A percentile compares a stretch with the other conserved stretches of the same genome.
These are phyloP conservation scores for Lagria hirta DNA, from an alignment of 2,888 invertebrate genomes.

Conservation along the genomic window DNA sequence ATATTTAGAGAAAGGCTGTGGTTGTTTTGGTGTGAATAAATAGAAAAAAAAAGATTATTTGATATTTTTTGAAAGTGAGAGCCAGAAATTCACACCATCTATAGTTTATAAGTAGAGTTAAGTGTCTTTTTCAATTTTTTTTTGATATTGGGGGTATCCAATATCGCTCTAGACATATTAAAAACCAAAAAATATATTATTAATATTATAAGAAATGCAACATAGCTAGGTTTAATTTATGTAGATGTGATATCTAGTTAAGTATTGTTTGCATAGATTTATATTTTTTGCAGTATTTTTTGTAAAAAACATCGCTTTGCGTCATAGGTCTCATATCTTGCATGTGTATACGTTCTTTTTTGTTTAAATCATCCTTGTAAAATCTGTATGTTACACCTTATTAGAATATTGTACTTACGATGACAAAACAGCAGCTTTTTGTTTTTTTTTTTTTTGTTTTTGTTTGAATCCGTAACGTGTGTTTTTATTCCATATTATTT, in stretches of 20 bases:
- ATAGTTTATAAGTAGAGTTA: constrained; percentile 13
- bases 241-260: constrained; percentile 27
- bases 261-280: constrained; percentile 13
- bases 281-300: constrained; percentile 21
- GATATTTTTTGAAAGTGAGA: constrained; percentile 17
- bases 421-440: constrained; percentile 5
- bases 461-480: too few relatives aligned
- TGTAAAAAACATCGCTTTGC: constrained; percentile 13
- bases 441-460: too few relatives aligned
- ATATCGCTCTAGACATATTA: constrained; percentile 16
- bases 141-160: constrained; percentile 15
- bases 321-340: constrained; percentile 11
- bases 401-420: constrained; percentile 10
- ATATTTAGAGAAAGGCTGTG: constrained; percentile 26
- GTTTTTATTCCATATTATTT: too few relatives aligned
- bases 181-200: constrained; percentile 20
- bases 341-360: constrained; percentile 4
- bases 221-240: constrained; percentile 18
- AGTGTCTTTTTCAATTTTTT: constrained; percentile 7
- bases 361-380: constrained; percentile 17
- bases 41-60: constrained; percentile 16
- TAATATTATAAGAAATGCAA: constrained; percentile 17
- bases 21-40: constrained; percentile 23
- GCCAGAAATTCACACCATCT: constrained; percentile 17
- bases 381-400: not conserved